Percentiles rank a stretch among this genome's conserved stretches.
These are phyloP conservation scores for Cercopithecus mitis DNA, from an alignment of 2,797 vertebrate genomes.

Conservation along the genomic window DNA sequence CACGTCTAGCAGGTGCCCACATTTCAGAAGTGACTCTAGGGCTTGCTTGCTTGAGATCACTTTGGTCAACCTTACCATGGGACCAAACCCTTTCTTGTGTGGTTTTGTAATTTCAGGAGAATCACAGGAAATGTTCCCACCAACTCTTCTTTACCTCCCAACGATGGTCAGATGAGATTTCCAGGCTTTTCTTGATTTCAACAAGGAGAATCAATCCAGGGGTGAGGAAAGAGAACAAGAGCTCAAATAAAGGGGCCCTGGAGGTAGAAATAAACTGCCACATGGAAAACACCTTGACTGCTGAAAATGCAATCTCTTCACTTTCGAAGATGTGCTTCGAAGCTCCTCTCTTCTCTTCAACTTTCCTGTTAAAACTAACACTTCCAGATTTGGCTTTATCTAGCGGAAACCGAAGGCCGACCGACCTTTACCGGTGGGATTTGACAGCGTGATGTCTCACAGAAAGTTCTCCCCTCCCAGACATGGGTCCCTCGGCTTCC, in stretches of 20 bases:
- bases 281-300: not conserved
- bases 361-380: fast-evolving
- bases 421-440: no score
- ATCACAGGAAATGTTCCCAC: not conserved
- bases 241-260: not conserved
- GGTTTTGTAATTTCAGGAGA: not conserved
- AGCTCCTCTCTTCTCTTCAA: no score
- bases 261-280: not conserved
- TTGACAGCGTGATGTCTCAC: no score
- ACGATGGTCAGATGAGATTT: not conserved
- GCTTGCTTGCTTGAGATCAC: not conserved
- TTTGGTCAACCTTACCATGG: not conserved
- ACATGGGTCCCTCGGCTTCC: no score
- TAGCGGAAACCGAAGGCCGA: no score
- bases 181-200: not conserved
- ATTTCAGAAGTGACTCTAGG: not conserved
- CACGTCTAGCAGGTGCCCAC: no score
- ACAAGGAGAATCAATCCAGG: not conserved
- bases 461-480: no score
- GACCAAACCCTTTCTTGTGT: no score
- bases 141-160: not conserved
- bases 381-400: no score
- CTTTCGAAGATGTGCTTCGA: not conserved
- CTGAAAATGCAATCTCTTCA: not conserved
- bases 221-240: not conserved